phyloP scores from a whole-genome alignment of 1,140 invertebrate species.

The Aphidius gifuensis region DNA sequence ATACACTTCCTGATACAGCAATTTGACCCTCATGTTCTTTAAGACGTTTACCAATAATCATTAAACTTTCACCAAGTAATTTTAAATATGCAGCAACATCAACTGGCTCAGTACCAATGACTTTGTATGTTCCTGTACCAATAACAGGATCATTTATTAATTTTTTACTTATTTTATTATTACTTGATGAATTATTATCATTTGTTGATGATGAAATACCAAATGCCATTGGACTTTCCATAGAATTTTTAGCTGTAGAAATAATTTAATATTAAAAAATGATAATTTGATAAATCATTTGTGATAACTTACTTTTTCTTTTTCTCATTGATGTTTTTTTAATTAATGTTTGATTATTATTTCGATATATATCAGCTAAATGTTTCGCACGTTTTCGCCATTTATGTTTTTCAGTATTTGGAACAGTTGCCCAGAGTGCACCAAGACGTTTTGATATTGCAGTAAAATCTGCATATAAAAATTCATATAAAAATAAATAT shows the following conservation, averaged over 20 bases:
- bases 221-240: too few species aligned
- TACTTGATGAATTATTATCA: too few species aligned
- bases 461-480: slow-evolving; percentile 63
- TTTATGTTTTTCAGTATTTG: slow-evolving; percentile 59
- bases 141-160: slow-evolving; percentile 41
- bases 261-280: too few species aligned
- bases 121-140: slow-evolving; percentile 59
- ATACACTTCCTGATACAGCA: slow-evolving; percentile 89
- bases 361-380: slow-evolving; percentile 46
- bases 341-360: too few species aligned
- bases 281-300: too few species aligned
- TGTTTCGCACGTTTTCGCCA: slow-evolving; percentile 76
- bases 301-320: too few species aligned
- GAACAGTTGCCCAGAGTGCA: slow-evolving; percentile 80
- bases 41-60: slow-evolving; percentile 86
- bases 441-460: slow-evolving; percentile 75
- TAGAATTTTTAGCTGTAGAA: too few species aligned
- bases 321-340: too few species aligned
- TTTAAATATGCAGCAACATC: slow-evolving; percentile 92
- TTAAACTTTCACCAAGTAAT: slow-evolving; percentile 87
- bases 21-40: slow-evolving; percentile 94
- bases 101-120: slow-evolving; percentile 76
- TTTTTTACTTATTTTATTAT: too few species aligned
- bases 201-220: too few species aligned
- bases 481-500: neutral